Base-by-base conservation (phyloP, 1,140 invertebrate species). In the Drosophila lacteicornis region DNA sequence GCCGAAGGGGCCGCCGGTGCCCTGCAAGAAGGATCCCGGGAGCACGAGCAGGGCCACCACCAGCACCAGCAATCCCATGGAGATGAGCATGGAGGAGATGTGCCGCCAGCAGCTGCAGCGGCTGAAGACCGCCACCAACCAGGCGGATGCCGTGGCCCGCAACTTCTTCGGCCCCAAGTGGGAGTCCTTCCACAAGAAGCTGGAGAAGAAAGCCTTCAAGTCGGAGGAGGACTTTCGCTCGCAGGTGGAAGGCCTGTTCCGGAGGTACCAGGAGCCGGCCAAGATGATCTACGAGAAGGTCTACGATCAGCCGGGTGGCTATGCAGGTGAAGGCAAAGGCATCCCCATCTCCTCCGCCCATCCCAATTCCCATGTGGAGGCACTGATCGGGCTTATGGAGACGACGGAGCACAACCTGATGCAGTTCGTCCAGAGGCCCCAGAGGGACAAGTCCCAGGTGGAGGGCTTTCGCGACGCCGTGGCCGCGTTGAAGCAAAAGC, bases 11-110 rank as follows among this genome's bases (percentile, higher is more conserved):
- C 36, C 30, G 33, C 70, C 86, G 8, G 17, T 68, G 40, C 62
- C 63, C 2, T 86, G 82, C 56, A 75, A 66, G 6, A 86, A 86
- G 47, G 82, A 86, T 51, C 82, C 82, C 0, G 36, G 19, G 2
- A 15, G 58, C 2, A 25, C 45, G 13, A 60, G 36, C 7, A 57
- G 13, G 9, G 9, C 27, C 1, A 6, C 6, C 6, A 0, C 38
- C 0, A 49, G 13, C 3, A 0, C 8, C 0, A 50, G 3, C 22
- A 25, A 45, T 25, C n/a, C 59, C 13, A 73, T 59, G 17, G 4
- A 33, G 4, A 2, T 3, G 1, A 3, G n/a, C 7, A n/a, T 59
- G 0, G 68, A 85, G 9, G 65, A 50, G 4, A 25, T 51, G 30
- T 86, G 82, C 50, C 65, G 66, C 2, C 66, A 79, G 9, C 50